These are phyloP conservation scores for Aphelinus certus DNA, from an alignment of 1,140 invertebrate species.

Conservation along the genomic window DNA sequence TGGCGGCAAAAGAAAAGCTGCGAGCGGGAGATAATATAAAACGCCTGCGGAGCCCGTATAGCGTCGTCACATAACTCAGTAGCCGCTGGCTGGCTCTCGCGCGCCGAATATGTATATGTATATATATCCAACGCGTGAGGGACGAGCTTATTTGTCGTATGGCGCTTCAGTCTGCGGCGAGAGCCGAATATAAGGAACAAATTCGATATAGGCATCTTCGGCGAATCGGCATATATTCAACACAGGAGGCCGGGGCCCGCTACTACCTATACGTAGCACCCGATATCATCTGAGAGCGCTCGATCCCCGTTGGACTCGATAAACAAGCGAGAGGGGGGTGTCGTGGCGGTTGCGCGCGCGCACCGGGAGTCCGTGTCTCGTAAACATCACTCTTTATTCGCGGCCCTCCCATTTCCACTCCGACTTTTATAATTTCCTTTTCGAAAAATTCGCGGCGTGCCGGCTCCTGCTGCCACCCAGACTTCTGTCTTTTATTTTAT, in stretches of 20 bases:
- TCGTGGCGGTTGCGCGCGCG: conserved; percentile 43
- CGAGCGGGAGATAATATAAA: background rate
- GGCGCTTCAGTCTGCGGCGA: conserved; percentile 35
- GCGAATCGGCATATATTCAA: no score
- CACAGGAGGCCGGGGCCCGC: no score
- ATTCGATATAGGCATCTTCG: no score
- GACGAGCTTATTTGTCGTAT: conserved; percentile 40
- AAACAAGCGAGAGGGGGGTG: conserved; percentile 55
- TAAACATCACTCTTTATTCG: conserved; percentile 61
- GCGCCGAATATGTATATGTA: conserved; percentile 29
- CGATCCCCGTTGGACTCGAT: conserved; percentile 60
- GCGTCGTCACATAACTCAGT: no score
- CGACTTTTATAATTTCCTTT: conserved; percentile 58
- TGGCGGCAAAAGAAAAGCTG: conserved; percentile 4
- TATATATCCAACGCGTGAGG: no score
- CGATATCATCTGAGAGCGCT: conserved; percentile 52
- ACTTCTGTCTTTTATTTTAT: conserved; percentile 42
- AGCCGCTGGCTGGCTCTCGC: conserved; percentile 28
- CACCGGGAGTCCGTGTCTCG: conserved; percentile 55
- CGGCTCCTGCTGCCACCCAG: conserved; percentile 23
- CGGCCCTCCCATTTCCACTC: conserved; percentile 57
- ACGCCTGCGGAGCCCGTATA: no score
- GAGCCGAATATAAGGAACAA: no score
- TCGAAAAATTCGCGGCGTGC: conserved; percentile 48
- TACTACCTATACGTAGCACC: conserved; percentile 5